phyloP scores from a whole-genome alignment of 2,888 invertebrate species.

The Rapana venosa region DNA sequence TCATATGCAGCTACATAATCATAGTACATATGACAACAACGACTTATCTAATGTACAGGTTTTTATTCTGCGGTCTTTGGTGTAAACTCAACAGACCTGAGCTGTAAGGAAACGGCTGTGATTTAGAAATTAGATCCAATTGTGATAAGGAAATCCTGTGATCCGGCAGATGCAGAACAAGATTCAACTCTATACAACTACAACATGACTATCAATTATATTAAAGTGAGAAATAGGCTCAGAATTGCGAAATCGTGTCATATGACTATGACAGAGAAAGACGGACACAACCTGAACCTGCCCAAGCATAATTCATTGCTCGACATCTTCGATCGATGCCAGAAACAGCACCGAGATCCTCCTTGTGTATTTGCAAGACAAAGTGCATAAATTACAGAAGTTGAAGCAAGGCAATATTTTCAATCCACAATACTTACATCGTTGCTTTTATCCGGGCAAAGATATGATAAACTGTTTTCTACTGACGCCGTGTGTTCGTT shows the following conservation, averaged over 20 bases:
- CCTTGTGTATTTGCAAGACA: not conserved
- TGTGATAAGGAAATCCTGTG: too few species aligned
- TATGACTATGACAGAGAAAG: not conserved
- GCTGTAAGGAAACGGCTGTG: too few species aligned
- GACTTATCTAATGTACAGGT: too few species aligned
- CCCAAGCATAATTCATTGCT: constrained; percentile 12
- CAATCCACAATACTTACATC: constrained; percentile 27
- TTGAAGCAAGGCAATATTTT: not conserved
- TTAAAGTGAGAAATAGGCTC: too few species aligned
- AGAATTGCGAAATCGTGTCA: not conserved
- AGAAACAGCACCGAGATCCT: not conserved
- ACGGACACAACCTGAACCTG: constrained; percentile 11
- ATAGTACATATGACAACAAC: too few species aligned
- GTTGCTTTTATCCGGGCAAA: constrained; percentile 16
- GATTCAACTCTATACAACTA: too few species aligned
- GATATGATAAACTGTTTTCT: not conserved
- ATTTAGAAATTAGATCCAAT: too few species aligned
- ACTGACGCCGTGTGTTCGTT: constrained; percentile 26
- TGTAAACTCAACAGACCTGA: too few species aligned
- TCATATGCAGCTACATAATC: too few species aligned
- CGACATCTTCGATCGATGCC: constrained; percentile 31
- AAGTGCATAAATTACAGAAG: not conserved
- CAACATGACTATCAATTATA: too few species aligned
- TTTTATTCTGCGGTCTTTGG: too few species aligned
- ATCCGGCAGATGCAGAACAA: too few species aligned